Evolutionary conservation across 2,797 vertebrate genomes (phyloP), one percentile per base, ranked within the genome.

Genomic region (Phataginus tetradactyla): DNA sequence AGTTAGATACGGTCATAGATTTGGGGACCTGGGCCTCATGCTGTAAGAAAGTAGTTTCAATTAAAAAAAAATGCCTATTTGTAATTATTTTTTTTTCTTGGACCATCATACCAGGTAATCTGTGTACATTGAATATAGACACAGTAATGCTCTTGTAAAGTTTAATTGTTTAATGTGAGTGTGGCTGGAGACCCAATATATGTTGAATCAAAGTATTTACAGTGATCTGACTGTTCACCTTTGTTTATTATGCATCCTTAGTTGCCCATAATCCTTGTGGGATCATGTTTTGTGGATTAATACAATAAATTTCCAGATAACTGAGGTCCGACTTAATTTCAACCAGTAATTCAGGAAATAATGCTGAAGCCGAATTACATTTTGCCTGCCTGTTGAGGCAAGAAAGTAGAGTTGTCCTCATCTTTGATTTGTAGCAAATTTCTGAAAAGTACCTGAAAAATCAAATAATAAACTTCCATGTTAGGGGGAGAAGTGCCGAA

Each of bases 361-460:
- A 71, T 94, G 87, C 23, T 66, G 53, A 91, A 72, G 57, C 92
- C 61, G 55, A 42, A 84, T 92, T 88, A 53, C 13, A 32, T 15
- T 63, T 75, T 25, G 39, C 89, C 42, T 63, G 7, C 7, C 42
- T 63, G 7, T 6, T 59, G 71, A 78, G 64, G 61, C 66, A 68
- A 37, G 81, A 42, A 51, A 69, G 13, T 71, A 72, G 69, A 34
- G n/a, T 75, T 84, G 49, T 45, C 53, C 18, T 94, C 13, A 32
- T 81, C 77, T 93, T 96, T 75, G 4, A 7, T 86, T 81, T 78
- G n/a, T 42, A 68, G 42, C 18, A 51, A 93, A 4, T 85, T 96
- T 95, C 81, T 96, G 80, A 91, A 96, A 92, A n/a, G 9, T 8
- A 86, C 42, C 49, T n/a, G 1, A 93, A 94, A 80, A 79, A 53